Evolutionary conservation across 2,888 invertebrate genomes (phyloP).

Genomic region (Morpho achilles): DNA sequence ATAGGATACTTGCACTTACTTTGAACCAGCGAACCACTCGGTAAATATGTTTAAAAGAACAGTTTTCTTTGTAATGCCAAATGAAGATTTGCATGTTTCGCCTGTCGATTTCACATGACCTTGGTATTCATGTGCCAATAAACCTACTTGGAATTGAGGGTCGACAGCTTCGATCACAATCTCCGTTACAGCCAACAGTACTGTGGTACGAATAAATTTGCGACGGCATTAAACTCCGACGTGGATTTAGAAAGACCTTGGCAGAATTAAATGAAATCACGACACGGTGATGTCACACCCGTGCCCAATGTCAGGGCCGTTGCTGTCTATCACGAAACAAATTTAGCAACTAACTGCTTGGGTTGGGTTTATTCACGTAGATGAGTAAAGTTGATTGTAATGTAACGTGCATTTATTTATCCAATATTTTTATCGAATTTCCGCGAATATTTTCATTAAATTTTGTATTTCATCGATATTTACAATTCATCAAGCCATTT

Average conservation of each 20-base stretch:
- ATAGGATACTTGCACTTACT: too few relatives aligned
- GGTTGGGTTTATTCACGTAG: not conserved
- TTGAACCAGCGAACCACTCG: too few relatives aligned
- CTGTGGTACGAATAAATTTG: conserved; percentile 29
- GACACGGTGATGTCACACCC: conserved; percentile 34
- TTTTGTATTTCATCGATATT: too few relatives aligned
- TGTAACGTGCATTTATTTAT: too few relatives aligned
- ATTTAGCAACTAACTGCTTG: not conserved
- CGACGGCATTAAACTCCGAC: conserved; percentile 28
- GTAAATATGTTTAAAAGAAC: not conserved
- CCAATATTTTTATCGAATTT: too few relatives aligned
- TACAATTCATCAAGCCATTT: too few relatives aligned
- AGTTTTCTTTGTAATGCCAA: not conserved
- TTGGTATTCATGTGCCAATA: conserved; percentile 27
- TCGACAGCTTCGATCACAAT: conserved; percentile 25
- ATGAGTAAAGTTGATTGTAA: too few relatives aligned
- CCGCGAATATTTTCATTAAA: too few relatives aligned
- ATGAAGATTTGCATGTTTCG: conserved; percentile 10
- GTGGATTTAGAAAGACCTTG: conserved; percentile 32
- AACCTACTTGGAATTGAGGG: conserved; percentile 23
- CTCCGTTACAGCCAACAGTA: conserved; percentile 19
- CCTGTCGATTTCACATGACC: conserved; percentile 25
- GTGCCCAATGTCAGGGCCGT: conserved; percentile 37
- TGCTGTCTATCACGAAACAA: not conserved
- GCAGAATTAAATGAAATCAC: conserved; percentile 31